These are phyloP conservation scores for Drosophila elegans DNA, from an alignment of 1,140 invertebrate species.

Conservation along the genomic window DNA sequence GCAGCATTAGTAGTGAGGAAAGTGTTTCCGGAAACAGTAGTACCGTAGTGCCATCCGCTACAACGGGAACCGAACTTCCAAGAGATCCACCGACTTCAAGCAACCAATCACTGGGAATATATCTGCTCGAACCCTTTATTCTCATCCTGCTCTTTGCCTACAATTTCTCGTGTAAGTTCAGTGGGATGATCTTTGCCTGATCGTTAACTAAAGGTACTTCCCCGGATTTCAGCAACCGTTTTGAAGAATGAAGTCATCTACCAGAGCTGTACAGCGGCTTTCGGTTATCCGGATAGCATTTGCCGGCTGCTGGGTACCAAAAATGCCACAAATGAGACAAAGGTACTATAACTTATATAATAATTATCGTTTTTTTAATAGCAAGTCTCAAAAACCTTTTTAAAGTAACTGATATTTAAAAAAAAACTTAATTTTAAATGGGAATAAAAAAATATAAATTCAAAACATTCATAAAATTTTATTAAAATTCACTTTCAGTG, in stretches of 20 bases:
- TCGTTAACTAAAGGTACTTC: not conserved
- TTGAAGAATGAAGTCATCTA: constrained; percentile 86
- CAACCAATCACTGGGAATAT: constrained; percentile 22
- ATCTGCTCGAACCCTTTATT: constrained; percentile 72
- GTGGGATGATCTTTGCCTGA: too few relatives aligned
- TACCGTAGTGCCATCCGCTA: not conserved
- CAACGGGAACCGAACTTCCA: not conserved
- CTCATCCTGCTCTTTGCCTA: constrained; percentile 75
- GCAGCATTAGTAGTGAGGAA: constrained; percentile 23
- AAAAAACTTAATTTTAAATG: not conserved
- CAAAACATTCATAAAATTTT: too few relatives aligned
- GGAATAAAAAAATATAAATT: not conserved
- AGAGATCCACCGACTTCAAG: not conserved
- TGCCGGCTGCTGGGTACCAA: constrained; percentile 86
- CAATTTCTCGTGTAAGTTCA: constrained; percentile 76
- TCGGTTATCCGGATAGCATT: constrained; percentile 84
- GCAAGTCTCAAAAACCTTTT: too few relatives aligned
- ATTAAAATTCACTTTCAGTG: too few relatives aligned
- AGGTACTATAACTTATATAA: constrained; percentile 20
- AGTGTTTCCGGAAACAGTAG: constrained; percentile 2
- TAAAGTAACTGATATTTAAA: too few relatives aligned
- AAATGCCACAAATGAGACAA: constrained; percentile 85
- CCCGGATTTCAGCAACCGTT: constrained; percentile 85
- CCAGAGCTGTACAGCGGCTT: constrained; percentile 85
- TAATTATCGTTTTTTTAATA: too few relatives aligned